Percentiles rank a stretch among this genome's conserved stretches.
These are phyloP conservation scores for Agonum fuliginosum DNA, from an alignment of 2,888 invertebrate species.

Conservation along the genomic window DNA sequence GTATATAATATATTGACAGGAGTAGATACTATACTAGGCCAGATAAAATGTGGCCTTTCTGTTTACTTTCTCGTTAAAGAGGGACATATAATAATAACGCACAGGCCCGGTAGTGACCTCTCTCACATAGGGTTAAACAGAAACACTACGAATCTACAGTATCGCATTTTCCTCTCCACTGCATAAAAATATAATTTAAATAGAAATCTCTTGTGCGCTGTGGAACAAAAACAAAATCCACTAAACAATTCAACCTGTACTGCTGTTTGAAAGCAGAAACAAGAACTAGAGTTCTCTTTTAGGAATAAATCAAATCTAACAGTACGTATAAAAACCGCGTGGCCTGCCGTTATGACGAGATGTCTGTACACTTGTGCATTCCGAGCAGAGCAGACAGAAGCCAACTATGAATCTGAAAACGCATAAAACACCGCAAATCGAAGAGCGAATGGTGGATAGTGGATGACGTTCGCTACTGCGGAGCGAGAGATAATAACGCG, in stretches of 20 bases:
- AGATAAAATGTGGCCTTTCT: too few relatives aligned
- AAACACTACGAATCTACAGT: too few relatives aligned
- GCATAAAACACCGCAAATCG: background rate
- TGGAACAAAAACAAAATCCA: too few relatives aligned
- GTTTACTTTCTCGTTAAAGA: too few relatives aligned
- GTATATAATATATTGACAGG: too few relatives aligned
- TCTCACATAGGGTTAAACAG: too few relatives aligned
- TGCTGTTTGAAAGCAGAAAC: background rate
- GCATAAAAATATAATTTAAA: too few relatives aligned
- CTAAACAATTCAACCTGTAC: background rate
- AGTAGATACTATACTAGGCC: too few relatives aligned
- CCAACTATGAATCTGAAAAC: background rate
- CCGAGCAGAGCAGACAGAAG: background rate
- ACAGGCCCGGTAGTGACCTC: too few relatives aligned
- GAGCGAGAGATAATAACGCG: background rate
- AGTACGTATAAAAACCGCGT: background rate
- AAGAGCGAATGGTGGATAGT: background rate
- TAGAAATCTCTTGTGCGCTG: too few relatives aligned
- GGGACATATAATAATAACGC: too few relatives aligned
- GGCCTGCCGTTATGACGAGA: background rate
- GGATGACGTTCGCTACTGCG: background rate
- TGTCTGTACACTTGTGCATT: background rate
- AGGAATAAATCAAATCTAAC: background rate
- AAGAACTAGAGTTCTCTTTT: background rate
- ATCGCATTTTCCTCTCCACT: too few relatives aligned